phyloP scores from a whole-genome alignment of 1,140 invertebrate genomes.

The Drosophila tropicalis region DNA sequence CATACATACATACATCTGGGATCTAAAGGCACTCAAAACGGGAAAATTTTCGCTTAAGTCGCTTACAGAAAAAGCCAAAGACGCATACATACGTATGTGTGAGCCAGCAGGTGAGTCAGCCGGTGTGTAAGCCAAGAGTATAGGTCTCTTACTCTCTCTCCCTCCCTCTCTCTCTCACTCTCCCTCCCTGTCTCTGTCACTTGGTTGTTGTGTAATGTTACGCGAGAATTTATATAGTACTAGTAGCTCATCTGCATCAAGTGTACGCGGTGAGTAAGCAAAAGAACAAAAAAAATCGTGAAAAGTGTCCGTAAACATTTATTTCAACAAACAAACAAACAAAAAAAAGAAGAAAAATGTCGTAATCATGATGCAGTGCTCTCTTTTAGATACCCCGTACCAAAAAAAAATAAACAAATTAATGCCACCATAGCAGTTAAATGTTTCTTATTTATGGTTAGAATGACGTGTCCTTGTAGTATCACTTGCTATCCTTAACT shows the following conservation, averaged over 20 bases:
- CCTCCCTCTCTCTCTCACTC: too few relatives aligned
- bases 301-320: constrained; percentile 72
- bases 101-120: not conserved
- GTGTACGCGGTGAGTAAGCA: constrained; percentile 32
- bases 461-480: too few relatives aligned
- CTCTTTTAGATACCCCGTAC: not conserved
- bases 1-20: constrained; percentile 4
- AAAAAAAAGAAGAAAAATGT: not conserved
- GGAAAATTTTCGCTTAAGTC: not conserved
- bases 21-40: not conserved
- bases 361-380: not conserved
- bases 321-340: constrained; percentile 53
- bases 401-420: not conserved
- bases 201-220: not conserved
- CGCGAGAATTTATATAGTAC: constrained; percentile 10
- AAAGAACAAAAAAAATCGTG: constrained; percentile 37
- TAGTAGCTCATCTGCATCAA: constrained; percentile 51
- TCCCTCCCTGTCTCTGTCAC: too few relatives aligned
- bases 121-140: too few relatives aligned
- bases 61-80: constrained; percentile 1
- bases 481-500: too few relatives aligned
- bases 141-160: too few relatives aligned
- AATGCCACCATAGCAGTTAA: too few relatives aligned
- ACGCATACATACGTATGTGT: not conserved
- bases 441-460: too few relatives aligned